These are phyloP conservation scores for Drosophila prostipennis DNA, from an alignment of 2,888 invertebrate species.

Conservation along the genomic window DNA sequence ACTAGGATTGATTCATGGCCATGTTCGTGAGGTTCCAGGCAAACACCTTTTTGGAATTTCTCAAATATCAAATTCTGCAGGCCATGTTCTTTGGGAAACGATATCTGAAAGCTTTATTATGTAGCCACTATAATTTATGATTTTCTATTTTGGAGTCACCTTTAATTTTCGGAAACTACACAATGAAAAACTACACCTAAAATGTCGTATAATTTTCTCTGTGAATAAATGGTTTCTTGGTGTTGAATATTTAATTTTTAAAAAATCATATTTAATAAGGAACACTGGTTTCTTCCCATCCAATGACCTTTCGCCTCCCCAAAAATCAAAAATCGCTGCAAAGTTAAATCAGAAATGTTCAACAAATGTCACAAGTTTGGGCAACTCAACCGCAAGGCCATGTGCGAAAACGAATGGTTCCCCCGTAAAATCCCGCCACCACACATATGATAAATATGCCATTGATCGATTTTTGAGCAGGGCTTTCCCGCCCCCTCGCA, in stretches of 20 bases:
- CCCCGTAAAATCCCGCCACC: constrained; percentile 17
- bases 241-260: not conserved
- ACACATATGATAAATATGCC: constrained; percentile 80
- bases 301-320: not conserved
- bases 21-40: constrained; percentile 1
- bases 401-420: constrained; percentile 9
- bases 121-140: too few species aligned
- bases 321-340: not conserved
- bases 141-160: not conserved
- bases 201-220: too few species aligned
- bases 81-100: not conserved
- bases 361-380: constrained; percentile 14
- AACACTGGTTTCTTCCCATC: not conserved
- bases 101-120: not conserved
- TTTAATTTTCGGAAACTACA: not conserved
- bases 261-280: not conserved
- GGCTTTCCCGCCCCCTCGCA: not conserved
- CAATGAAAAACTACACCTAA: too few species aligned
- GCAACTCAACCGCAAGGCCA: constrained; percentile 27
- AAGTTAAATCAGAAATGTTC: constrained; percentile 6
- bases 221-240: not conserved
- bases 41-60: not conserved
- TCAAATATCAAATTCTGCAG: not conserved
- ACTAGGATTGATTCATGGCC: constrained; percentile 31
- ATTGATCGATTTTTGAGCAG: constrained; percentile 80